Evolutionary conservation across 2,113 vertebrate species (phyloP).

Genomic region (Varanus salvator): DNA sequence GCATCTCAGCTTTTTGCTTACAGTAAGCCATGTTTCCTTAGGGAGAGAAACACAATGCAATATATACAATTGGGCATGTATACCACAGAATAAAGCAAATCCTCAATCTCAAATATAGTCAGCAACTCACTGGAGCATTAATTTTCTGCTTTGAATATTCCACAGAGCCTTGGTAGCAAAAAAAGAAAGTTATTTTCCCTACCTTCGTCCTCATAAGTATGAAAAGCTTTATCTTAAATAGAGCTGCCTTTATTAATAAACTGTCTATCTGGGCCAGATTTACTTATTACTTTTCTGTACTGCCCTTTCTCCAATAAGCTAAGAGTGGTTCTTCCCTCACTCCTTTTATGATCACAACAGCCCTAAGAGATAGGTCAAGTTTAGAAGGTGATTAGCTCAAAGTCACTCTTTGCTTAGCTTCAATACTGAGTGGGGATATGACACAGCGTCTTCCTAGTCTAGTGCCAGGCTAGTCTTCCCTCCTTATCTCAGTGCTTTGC

Average conservation of each 20-base stretch:
- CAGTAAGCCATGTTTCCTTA: background rate
- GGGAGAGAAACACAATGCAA: background rate
- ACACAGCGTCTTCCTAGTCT: background rate
- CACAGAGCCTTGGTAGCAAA: background rate
- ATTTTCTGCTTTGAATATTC: background rate
- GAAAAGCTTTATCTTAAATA: slow-evolving; percentile 18
- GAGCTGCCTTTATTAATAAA: slow-evolving; percentile 26
- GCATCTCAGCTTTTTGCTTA: background rate
- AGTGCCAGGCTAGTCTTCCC: background rate
- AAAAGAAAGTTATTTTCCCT: background rate
- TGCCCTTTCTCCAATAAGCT: background rate
- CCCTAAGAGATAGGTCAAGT: background rate
- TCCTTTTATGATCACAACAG: background rate
- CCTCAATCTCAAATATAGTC: background rate
- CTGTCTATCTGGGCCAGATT: background rate
- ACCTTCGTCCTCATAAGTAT: background rate
- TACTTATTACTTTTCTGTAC: background rate
- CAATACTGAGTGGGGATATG: background rate
- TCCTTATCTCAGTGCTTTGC: background rate
- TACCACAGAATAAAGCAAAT: background rate
- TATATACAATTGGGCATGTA: background rate
- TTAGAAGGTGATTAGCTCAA: background rate
- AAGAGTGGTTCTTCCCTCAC: background rate
- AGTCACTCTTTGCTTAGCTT: background rate
- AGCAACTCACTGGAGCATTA: slow-evolving; percentile 19